Conservation (phyloP, 2,113 vertebrate species). For the Apodemus speciosus region DNA sequence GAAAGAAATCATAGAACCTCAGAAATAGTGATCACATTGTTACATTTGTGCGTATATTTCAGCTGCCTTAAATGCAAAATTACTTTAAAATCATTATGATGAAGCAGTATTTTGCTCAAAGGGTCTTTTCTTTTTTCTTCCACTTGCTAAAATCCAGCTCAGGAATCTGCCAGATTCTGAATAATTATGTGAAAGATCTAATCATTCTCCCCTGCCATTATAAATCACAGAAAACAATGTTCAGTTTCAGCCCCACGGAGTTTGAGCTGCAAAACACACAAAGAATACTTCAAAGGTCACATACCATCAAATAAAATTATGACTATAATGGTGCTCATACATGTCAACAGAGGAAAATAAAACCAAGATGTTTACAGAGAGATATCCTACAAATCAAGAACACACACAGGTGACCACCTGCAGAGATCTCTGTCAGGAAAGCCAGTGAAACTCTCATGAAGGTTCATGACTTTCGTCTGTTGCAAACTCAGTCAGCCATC, state of each 20-base stretch:
- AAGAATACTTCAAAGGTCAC: slow-evolving; percentile 53
- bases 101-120: slow-evolving; percentile 28
- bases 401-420: background rate
- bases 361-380: background rate
- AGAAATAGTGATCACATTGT: background rate
- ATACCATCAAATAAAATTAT: slow-evolving; percentile 42
- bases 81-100: background rate
- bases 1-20: background rate
- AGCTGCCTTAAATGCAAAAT: background rate
- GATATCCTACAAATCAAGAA: background rate
- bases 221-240: slow-evolving; percentile 64
- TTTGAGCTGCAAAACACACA: slow-evolving; percentile 30
- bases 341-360: slow-evolving; percentile 44
- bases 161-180: slow-evolving; percentile 56
- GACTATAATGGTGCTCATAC: background rate
- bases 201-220: slow-evolving; percentile 46
- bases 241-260: background rate
- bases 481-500: background rate
- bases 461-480: background rate
- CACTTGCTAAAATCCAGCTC: slow-evolving; percentile 27
- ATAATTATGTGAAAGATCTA: slow-evolving; percentile 62
- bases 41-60: background rate
- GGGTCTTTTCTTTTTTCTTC: slow-evolving; percentile 10
- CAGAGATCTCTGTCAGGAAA: background rate
- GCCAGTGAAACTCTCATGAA: accelerated